These are phyloP conservation scores for Florisuga fusca DNA, from an alignment of 2,797 vertebrate species.

Conservation along the genomic window DNA sequence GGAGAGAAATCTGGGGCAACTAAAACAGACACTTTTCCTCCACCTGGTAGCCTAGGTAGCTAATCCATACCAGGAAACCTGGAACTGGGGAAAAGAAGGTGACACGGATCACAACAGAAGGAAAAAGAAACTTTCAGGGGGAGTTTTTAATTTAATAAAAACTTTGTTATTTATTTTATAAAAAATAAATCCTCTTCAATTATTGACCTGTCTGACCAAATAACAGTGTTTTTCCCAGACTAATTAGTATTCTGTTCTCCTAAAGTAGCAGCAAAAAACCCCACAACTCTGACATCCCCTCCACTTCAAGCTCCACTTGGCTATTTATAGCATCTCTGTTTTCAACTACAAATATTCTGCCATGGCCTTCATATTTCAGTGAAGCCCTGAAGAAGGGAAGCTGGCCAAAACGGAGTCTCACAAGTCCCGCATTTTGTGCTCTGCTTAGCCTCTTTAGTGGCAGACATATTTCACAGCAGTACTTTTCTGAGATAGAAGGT, in stretches of 20 bases:
- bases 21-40: background rate
- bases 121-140: background rate
- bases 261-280: background rate
- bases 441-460: background rate
- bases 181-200: background rate
- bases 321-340: constrained; percentile 20
- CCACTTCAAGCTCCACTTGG: background rate
- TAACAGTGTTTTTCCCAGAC: background rate
- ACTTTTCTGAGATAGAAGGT: background rate
- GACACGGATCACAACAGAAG: no score
- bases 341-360: background rate
- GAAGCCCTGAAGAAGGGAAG: background rate
- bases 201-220: background rate
- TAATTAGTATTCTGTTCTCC: constrained; percentile 3
- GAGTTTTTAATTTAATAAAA: background rate
- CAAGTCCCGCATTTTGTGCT: background rate
- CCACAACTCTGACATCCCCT: background rate
- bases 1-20: background rate
- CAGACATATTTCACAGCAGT: accelerated
- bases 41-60: background rate
- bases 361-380: accelerated
- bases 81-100: background rate
- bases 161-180: background rate
- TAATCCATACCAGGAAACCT: background rate
- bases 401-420: background rate